phyloP scores from a whole-genome alignment of 2,797 vertebrate genomes.

The Ptychobarbus kaznakovi region DNA sequence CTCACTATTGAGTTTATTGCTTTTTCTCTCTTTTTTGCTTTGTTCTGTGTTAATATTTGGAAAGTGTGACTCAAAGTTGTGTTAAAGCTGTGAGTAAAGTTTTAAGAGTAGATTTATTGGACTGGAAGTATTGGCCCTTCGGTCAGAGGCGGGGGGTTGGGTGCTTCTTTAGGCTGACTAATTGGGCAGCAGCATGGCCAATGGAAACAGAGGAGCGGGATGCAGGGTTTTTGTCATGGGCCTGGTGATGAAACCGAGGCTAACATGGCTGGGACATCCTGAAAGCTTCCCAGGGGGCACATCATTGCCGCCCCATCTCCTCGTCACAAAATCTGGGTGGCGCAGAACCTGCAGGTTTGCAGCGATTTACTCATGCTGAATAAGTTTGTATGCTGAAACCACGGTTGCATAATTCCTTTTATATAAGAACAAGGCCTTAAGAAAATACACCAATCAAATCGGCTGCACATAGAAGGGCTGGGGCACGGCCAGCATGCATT shows the following conservation, averaged over 20 bases:
- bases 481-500: slow-evolving; percentile 45
- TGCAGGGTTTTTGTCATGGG: slow-evolving; percentile 35
- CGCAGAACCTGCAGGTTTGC: slow-evolving; percentile 50
- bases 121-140: slow-evolving; percentile 58
- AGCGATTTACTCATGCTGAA: slow-evolving; percentile 66
- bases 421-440: slow-evolving; percentile 28
- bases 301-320: slow-evolving; percentile 64
- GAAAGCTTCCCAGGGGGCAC: slow-evolving; percentile 56
- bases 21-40: slow-evolving; percentile 8
- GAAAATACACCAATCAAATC: slow-evolving; percentile 45
- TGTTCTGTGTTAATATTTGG: slow-evolving; percentile 37
- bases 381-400: slow-evolving; percentile 53
- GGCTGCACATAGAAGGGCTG: slow-evolving; percentile 15
- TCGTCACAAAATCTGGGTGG: slow-evolving; percentile 59
- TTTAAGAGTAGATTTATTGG: slow-evolving; percentile 59
- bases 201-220: slow-evolving; percentile 13
- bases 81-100: slow-evolving; percentile 44
- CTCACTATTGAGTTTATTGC: background rate
- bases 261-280: slow-evolving; percentile 62
- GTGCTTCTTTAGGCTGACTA: slow-evolving; percentile 49
- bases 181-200: slow-evolving; percentile 50
- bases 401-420: slow-evolving; percentile 56
- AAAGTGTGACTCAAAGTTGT: slow-evolving; percentile 54
- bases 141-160: slow-evolving; percentile 34
- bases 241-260: slow-evolving; percentile 53